Conservation (phyloP, 1,140 invertebrate genomes). For the Drosophila oshimai region DNA sequence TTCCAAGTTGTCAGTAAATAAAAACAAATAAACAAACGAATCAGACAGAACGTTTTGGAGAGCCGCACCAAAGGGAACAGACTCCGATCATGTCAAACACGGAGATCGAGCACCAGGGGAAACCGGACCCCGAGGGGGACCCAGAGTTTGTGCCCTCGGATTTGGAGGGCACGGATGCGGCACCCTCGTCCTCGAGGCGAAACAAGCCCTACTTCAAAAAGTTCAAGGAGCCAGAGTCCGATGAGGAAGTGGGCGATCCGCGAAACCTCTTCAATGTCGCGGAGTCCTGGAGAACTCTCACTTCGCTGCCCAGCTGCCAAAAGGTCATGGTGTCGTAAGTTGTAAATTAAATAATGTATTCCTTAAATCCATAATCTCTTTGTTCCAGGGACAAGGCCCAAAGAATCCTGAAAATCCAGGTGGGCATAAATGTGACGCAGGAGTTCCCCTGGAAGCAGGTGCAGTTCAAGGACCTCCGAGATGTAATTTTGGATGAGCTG, state of each 20-base stretch:
- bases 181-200: background rate
- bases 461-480: conserved; percentile 85
- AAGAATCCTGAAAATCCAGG: conserved; percentile 83
- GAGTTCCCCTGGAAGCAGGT: conserved; percentile 89
- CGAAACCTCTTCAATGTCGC: conserved; percentile 50
- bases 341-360: accelerated
- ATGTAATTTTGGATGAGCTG: conserved; percentile 84
- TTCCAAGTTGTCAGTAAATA: conserved; percentile 6
- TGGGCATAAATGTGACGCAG: conserved; percentile 86
- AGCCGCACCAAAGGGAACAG: background rate
- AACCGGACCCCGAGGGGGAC: background rate
- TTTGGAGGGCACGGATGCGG: background rate
- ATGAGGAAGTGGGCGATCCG: conserved; percentile 48
- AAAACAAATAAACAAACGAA: conserved; percentile 4
- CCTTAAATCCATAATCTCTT: background rate
- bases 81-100: background rate
- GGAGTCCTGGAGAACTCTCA: conserved; percentile 67
- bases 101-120: background rate
- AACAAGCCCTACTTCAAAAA: conserved; percentile 50
- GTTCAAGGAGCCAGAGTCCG: conserved; percentile 55
- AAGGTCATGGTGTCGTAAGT: conserved; percentile 73
- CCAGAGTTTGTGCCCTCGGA: background rate
- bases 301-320: conserved; percentile 54
- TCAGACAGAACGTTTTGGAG: background rate
- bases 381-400: conserved; percentile 62